Conservation (phyloP, 2,113 vertebrate species). For the Apistogramma diplotaenia region DNA sequence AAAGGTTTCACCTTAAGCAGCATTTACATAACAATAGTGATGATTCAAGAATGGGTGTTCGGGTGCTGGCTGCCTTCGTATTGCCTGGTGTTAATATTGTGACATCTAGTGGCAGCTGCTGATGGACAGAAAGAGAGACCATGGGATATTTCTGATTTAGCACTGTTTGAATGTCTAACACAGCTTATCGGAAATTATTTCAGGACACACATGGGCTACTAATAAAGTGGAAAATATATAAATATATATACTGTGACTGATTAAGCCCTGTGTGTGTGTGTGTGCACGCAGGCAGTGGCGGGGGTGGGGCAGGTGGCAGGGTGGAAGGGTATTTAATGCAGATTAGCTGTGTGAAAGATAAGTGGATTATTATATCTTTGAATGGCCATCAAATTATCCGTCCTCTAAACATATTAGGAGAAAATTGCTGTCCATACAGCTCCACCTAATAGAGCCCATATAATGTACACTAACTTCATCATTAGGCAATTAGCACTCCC, state of each 20-base stretch:
- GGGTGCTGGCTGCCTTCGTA: not conserved
- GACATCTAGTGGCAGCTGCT: conserved; percentile 67
- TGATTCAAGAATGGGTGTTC: conserved; percentile 32
- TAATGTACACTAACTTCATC: conserved; percentile 63
- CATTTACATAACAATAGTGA: conserved; percentile 52
- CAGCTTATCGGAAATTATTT: not conserved
- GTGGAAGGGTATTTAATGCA: conserved; percentile 16
- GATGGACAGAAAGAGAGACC: conserved; percentile 23
- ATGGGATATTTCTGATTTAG: not conserved
- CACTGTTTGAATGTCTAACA: not conserved
- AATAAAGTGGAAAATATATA: not conserved
- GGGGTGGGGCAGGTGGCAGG: not conserved
- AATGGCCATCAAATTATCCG: conserved; percentile 63
- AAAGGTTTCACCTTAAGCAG: conserved; percentile 40
- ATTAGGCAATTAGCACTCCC: conserved; percentile 66
- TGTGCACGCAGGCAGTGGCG: not conserved
- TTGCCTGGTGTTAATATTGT: conserved; percentile 62
- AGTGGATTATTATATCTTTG: conserved; percentile 60
- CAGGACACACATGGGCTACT: not conserved
- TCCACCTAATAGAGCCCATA: conserved; percentile 54
- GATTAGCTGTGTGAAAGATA: conserved; percentile 48
- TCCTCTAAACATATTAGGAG: conserved; percentile 59
- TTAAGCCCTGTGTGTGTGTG: conserved; percentile 1
- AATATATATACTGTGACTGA: not conserved
- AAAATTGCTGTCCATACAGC: conserved; percentile 55